phyloP scores from a whole-genome alignment of 2,797 vertebrate species.

The Potorous gilbertii region DNA sequence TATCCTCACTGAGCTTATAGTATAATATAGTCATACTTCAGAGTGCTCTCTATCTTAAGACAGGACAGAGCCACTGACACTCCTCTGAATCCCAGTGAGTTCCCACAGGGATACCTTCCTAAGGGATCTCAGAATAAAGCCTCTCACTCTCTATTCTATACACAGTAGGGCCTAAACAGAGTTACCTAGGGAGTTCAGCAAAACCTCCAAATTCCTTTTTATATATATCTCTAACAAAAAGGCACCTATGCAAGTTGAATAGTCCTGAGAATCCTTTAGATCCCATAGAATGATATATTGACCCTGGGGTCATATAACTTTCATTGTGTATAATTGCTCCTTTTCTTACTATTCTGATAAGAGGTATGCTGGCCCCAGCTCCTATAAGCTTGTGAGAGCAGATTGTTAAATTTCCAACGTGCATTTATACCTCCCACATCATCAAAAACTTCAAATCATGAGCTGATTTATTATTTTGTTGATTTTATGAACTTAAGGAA shows the following conservation, averaged over 20 bases:
- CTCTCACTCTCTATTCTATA: background rate
- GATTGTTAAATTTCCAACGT: background rate
- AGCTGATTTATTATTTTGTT: background rate
- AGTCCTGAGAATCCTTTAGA: background rate
- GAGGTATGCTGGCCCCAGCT: background rate
- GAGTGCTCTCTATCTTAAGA: background rate
- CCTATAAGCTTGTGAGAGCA: background rate
- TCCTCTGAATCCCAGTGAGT: background rate
- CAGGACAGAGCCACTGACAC: background rate
- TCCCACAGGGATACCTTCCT: background rate
- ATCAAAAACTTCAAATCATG: background rate
- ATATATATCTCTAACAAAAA: background rate
- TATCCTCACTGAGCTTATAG: no score
- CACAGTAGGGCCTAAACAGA: background rate
- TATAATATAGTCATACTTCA: background rate
- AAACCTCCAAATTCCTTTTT: background rate
- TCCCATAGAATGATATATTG: background rate
- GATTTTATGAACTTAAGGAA: background rate
- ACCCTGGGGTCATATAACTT: background rate
- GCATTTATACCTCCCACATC: background rate
- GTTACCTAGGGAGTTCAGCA: background rate
- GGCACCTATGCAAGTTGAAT: background rate
- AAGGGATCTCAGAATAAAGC: background rate
- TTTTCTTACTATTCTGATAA: background rate
- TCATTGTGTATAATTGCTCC: background rate